Evolutionary conservation across 2,113 vertebrate species (phyloP), one percentile per base, ranked within the genome.

Genomic region (Salvelinus fontinalis): DNA sequence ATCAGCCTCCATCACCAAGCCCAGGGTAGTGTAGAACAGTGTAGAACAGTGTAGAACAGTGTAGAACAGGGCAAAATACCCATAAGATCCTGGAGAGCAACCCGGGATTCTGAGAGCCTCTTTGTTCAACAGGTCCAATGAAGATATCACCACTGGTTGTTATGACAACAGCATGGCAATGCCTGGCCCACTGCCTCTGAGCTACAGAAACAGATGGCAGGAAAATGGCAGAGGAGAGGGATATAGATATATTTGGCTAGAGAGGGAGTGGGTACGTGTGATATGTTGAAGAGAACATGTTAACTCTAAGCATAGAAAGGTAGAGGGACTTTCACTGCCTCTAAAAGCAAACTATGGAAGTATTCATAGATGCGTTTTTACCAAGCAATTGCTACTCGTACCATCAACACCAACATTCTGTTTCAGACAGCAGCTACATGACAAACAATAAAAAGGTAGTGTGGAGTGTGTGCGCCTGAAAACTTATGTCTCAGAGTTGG

Each of bases 71-170:
- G 64, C 54, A 22, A 22, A 73, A 2, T 48, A 79, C 69, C 4
- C 24, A 71, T 22, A 67, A 67, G 34, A 60, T 44, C 75, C 69
- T 1, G 11, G 67, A 20, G 72, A 74, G 31, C 13, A 44, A 49
- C 31, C 78, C 69, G 69, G 68, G 80, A 84, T 81, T 79, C 76
- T 57, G 68, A 26, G 71, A 14, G 67, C 74, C n/a, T 59, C 73
- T 77, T 86, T 87, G 85, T 88, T 68, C 84, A 80, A 54, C 51
- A 54, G 39, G 39, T 44, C 39, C 39, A 44, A 44, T 44, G 83
- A 90, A 91, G 88, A 90, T 78, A 77, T 88, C 68, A 83, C 71
- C 0, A 20, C 76, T 57, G 26, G 85, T 90, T 82, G 78, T 76
- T 81, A 87, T 80, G 77, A 83, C 76, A 75, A 86, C 66, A 49